These are phyloP conservation scores for Glyphotaelius pellucidus DNA, from an alignment of 2,888 invertebrate genomes.

Conservation along the genomic window DNA sequence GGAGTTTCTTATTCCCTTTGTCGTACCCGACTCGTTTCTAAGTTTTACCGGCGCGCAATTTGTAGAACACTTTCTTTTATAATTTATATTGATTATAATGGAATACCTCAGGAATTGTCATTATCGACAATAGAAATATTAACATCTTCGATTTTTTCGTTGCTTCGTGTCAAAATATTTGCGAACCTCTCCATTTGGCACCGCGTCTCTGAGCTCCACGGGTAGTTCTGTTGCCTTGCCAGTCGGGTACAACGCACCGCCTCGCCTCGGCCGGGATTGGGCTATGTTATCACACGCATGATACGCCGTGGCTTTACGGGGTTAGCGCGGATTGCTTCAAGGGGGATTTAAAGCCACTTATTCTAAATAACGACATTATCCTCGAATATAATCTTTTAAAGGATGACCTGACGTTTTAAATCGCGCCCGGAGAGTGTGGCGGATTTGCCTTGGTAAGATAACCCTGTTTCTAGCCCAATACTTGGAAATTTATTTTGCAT, in stretches of 20 bases:
- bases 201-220: not conserved
- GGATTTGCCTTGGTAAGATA: conserved; percentile 26
- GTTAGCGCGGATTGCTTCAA: conserved; percentile 15
- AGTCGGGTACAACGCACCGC: not conserved
- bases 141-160: not conserved
- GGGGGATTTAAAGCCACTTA: conserved; percentile 56
- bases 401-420: conserved; percentile 53
- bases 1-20: too few species aligned
- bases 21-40: too few species aligned
- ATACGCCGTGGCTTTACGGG: conserved; percentile 38
- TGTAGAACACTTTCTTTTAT: too few species aligned
- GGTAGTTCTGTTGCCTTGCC: not conserved
- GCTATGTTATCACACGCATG: conserved; percentile 54
- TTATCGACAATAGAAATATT: too few species aligned
- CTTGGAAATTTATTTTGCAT: not conserved
- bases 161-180: conserved; percentile 26
- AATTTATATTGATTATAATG: too few species aligned
- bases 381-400: conserved; percentile 55
- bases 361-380: conserved; percentile 58
- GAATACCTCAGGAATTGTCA: too few species aligned
- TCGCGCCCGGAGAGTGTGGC: conserved; percentile 19
- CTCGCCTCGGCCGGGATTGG: conserved; percentile 29
- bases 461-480: not conserved
- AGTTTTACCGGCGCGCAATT: too few species aligned
- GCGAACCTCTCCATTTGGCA: not conserved